A percentile compares a stretch with the other conserved stretches of the same genome.
Evolutionary conservation across 2,113 vertebrate genomes (phyloP).

Genomic region (Ovis aries): DNA sequence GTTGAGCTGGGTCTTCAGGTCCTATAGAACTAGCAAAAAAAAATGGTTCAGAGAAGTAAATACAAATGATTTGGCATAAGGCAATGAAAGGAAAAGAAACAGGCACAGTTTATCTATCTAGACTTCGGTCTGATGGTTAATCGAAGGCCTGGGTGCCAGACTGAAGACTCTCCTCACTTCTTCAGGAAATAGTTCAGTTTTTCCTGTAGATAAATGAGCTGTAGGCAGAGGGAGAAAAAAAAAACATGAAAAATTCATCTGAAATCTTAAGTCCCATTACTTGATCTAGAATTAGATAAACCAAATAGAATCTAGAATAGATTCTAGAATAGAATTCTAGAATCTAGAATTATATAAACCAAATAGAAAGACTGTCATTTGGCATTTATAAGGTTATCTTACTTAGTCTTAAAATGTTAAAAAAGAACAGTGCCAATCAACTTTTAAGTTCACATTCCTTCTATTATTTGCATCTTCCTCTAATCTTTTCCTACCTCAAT

Average conservation of each 20-base stretch:
- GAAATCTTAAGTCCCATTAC: conserved; percentile 9
- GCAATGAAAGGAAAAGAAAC: background rate
- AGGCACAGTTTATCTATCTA: background rate
- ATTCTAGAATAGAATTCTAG: no score
- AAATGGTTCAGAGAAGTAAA: conserved; percentile 13
- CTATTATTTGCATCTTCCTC: background rate
- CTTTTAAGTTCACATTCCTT: background rate
- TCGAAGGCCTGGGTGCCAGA: background rate
- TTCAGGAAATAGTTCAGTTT: conserved; percentile 90
- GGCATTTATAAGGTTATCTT: conserved; percentile 1
- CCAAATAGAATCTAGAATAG: background rate
- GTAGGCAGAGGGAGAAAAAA: conserved; percentile 8
- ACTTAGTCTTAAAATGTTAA: background rate
- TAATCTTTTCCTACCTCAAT: background rate
- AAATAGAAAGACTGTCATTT: background rate
- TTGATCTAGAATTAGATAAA: conserved; percentile 12
- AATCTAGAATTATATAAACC: background rate
- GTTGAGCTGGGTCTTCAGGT: background rate
- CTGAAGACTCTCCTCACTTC: conserved; percentile 77
- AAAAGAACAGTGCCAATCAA: conserved; percentile 15
- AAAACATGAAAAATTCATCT: conserved; percentile 29
- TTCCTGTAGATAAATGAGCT: conserved; percentile 91
- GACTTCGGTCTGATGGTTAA: background rate
- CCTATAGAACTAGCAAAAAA: background rate
- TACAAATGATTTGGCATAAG: background rate